phyloP scores from a whole-genome alignment of 2,888 invertebrate genomes.

The Thelaira solivaga region DNA sequence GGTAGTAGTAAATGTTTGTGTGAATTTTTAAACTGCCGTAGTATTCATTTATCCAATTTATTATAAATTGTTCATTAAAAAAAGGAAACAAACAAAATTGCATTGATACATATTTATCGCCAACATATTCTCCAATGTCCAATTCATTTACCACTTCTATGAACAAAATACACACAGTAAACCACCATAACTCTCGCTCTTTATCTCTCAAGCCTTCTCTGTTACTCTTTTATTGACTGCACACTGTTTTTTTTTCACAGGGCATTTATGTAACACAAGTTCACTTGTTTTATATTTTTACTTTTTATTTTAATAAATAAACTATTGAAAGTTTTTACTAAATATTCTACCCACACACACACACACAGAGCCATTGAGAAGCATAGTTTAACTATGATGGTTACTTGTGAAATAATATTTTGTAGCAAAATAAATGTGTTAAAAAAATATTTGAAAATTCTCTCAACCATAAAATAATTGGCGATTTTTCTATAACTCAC shows the following conservation, averaged over 20 bases:
- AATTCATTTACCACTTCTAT: slow-evolving; percentile 54
- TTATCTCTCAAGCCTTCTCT: neutral
- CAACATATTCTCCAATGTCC: slow-evolving; percentile 58
- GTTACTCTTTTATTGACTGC: neutral
- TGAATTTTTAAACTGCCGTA: slow-evolving; percentile 19
- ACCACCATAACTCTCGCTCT: neutral
- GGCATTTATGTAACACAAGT: slow-evolving; percentile 31
- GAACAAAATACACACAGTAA: slow-evolving; percentile 12
- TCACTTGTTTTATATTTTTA: slow-evolving; percentile 10
- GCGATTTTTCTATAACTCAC: slow-evolving; percentile 32
- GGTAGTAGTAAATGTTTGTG: neutral
- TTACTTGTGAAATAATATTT: slow-evolving; percentile 43
- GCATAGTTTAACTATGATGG: slow-evolving; percentile 23
- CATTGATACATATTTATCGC: slow-evolving; percentile 52
- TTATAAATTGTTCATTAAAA: slow-evolving; percentile 25
- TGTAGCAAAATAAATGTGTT: slow-evolving; percentile 38
- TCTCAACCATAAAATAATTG: slow-evolving; percentile 58
- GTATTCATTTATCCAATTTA: slow-evolving; percentile 50
- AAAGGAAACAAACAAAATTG: neutral
- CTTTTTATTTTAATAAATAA: slow-evolving; percentile 6
- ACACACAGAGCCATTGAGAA: neutral
- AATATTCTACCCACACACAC: slow-evolving; percentile 9
- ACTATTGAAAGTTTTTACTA: slow-evolving; percentile 34
- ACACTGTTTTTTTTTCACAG: neutral
- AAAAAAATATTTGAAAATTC: slow-evolving; percentile 55